phyloP scores from a whole-genome alignment of 2,797 vertebrate genomes.

The Trachops cirrhosus region DNA sequence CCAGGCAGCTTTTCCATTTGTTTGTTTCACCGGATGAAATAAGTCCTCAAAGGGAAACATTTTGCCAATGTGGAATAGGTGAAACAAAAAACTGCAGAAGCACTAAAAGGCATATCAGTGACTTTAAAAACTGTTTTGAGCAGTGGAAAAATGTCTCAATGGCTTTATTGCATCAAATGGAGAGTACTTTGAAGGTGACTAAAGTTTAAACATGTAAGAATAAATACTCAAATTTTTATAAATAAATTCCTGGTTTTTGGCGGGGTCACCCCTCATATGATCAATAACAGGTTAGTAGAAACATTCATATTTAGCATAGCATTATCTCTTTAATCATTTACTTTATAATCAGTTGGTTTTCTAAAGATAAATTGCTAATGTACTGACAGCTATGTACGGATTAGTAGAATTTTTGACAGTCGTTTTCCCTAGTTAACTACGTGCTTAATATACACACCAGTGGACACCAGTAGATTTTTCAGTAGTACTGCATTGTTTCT shows the following conservation, averaged over 20 bases:
- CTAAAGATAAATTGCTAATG: neutral
- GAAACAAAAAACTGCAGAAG: neutral
- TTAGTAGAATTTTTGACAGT: neutral
- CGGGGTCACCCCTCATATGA: neutral
- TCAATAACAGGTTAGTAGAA: neutral
- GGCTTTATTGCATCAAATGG: neutral
- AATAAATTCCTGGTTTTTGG: neutral
- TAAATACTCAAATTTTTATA: neutral
- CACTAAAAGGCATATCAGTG: neutral
- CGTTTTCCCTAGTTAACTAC: neutral
- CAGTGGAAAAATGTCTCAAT: neutral
- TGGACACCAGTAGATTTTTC: neutral
- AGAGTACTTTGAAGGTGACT: neutral
- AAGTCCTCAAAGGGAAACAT: neutral
- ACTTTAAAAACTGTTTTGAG: neutral
- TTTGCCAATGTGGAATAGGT: neutral
- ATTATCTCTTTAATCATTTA: slow-evolving; percentile 1
- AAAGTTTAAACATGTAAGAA: neutral
- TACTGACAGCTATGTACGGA: neutral
- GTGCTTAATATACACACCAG: neutral
- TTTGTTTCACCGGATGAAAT: neutral
- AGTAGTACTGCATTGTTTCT: slow-evolving; percentile 2
- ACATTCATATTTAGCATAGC: neutral
- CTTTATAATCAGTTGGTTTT: slow-evolving; percentile 23
- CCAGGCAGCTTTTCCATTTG: neutral